phyloP scores from a whole-genome alignment of 1,140 invertebrate genomes.

The Chironomus tepperi region DNA sequence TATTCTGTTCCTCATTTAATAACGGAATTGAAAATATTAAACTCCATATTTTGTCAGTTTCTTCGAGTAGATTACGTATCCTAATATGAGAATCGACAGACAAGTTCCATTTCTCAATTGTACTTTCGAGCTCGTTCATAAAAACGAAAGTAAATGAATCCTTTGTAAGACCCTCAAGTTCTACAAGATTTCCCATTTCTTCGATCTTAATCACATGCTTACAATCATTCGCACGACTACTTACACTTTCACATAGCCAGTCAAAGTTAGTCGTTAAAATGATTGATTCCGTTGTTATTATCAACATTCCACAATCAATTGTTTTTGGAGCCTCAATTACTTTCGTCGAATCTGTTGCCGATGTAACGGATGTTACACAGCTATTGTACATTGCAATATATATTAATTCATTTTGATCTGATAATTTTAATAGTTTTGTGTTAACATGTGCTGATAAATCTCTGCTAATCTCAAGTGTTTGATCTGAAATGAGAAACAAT shows the following conservation, averaged over 20 bases:
- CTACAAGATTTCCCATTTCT: conserved; percentile 45
- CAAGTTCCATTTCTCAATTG: conserved; percentile 34
- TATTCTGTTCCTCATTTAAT: not conserved
- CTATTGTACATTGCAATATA: conserved; percentile 42
- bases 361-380: conserved; percentile 33
- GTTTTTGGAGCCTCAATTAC: conserved; percentile 35
- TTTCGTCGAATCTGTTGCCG: conserved; percentile 30
- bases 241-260: conserved; percentile 35
- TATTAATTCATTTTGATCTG: conserved; percentile 35
- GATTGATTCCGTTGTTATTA: conserved; percentile 36
- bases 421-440: conserved; percentile 32
- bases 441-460: conserved; percentile 30
- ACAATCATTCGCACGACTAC: conserved; percentile 30
- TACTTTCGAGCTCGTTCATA: conserved; percentile 35
- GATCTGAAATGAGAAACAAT: conserved; percentile 17
- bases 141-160: conserved; percentile 33
- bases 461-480: not conserved
- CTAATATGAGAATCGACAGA: conserved; percentile 31
- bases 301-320: conserved; percentile 33
- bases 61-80: not conserved
- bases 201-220: conserved; percentile 36
- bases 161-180: conserved; percentile 39
- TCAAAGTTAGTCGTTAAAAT: conserved; percentile 39
- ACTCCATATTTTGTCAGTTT: not conserved
- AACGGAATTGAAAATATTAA: not conserved